phyloP scores from a whole-genome alignment of 2,113 vertebrate genomes.

The Climacteris rufus region DNA sequence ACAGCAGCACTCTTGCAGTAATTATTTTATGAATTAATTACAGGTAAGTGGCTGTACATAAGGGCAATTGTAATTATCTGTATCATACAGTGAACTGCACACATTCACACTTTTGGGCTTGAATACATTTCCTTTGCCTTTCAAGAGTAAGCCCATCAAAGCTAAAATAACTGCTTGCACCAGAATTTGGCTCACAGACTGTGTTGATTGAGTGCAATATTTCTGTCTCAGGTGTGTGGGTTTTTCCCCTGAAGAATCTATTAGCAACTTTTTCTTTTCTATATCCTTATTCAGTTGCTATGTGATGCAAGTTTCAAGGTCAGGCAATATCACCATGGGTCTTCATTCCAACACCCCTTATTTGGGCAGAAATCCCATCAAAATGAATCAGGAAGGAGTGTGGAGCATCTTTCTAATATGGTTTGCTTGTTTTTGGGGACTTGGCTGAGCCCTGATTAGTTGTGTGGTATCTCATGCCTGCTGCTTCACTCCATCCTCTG shows the following conservation, averaged over 20 bases:
- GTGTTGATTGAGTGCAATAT: not conserved
- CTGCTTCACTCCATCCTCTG: not conserved
- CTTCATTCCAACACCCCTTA: not conserved
- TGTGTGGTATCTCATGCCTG: not conserved
- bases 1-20: not conserved
- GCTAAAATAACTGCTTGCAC: not conserved
- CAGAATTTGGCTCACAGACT: not conserved
- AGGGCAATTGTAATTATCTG: not conserved
- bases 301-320: not conserved
- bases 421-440: not conserved
- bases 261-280: not conserved
- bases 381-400: not conserved
- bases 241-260: not conserved
- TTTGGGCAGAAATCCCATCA: not conserved
- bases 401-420: not conserved
- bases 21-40: slow-evolving; percentile 58
- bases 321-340: not conserved
- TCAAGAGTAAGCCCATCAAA: not conserved
- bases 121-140: not conserved
- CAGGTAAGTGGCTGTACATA: not conserved
- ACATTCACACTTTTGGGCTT: not conserved
- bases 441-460: not conserved
- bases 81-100: not conserved
- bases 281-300: not conserved
- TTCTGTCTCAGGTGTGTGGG: not conserved